These are phyloP conservation scores for Semicossyphus pulcher DNA, from an alignment of 2,113 vertebrate genomes.

Conservation along the genomic window DNA sequence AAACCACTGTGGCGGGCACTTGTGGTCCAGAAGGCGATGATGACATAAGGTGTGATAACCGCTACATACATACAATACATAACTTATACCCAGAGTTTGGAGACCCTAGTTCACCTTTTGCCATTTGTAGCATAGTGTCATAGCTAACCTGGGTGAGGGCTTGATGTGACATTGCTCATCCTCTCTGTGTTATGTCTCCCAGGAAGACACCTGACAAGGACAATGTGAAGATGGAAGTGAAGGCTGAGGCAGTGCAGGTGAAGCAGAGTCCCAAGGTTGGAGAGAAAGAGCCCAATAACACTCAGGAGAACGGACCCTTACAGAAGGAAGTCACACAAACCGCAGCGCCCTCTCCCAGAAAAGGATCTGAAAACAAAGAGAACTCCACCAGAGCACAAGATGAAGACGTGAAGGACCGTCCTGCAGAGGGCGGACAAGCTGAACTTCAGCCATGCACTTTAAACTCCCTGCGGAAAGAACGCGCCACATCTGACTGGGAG, in stretches of 20 bases:
- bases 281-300: constrained; percentile 11
- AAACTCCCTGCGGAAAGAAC: neutral
- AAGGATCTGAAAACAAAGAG: constrained; percentile 2
- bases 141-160: neutral
- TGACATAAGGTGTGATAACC: constrained; percentile 54
- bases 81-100: no score
- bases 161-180: neutral
- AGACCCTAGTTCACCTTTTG: no score
- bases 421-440: neutral
- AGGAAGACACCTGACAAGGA: constrained; percentile 36
- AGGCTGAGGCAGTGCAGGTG: neutral
- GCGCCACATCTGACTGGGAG: neutral
- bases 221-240: neutral
- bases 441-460: constrained; percentile 47
- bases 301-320: constrained; percentile 63
- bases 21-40: constrained; percentile 36
- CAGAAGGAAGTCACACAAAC: constrained; percentile 25
- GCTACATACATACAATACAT: neutral
- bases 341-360: neutral
- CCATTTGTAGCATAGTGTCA: no score
- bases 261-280: constrained; percentile 27
- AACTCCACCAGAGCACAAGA: constrained; percentile 27
- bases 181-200: constrained; percentile 16
- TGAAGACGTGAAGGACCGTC: neutral
- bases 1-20: constrained; percentile 3